Evolutionary conservation across 2,888 invertebrate genomes (phyloP).

Genomic region (Pantelozetes paolii): DNA sequence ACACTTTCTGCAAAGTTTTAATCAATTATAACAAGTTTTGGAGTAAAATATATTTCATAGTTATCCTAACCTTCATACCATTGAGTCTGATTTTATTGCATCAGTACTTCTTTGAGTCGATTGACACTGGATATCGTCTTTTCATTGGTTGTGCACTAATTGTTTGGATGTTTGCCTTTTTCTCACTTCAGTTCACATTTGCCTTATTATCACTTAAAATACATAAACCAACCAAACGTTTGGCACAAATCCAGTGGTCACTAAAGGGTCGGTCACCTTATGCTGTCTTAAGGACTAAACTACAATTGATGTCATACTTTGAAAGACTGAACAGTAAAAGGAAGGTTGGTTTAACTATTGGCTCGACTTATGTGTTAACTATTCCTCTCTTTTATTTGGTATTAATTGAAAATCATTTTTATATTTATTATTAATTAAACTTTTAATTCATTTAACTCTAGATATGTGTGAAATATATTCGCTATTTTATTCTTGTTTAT

Average conservation of each 20-base stretch:
- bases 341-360: no score
- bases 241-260: background rate
- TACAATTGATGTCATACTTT: background rate
- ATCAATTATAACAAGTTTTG: background rate
- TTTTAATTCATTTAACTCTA: background rate
- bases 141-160: background rate
- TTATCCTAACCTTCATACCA: background rate
- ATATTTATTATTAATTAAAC: background rate
- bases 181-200: background rate
- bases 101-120: background rate
- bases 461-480: background rate
- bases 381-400: background rate
- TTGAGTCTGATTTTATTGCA: background rate
- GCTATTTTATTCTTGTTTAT: slow-evolving; percentile 1
- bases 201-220: background rate
- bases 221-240: background rate
- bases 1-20: background rate
- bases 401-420: background rate
- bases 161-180: background rate
- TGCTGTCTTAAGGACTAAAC: no score
- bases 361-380: background rate
- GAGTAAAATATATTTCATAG: background rate
- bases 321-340: background rate
- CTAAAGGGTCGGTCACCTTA: no score
- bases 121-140: background rate